These are phyloP conservation scores for Melanogrammus aeglefinus DNA, from an alignment of 2,797 vertebrate genomes.

Conservation along the genomic window DNA sequence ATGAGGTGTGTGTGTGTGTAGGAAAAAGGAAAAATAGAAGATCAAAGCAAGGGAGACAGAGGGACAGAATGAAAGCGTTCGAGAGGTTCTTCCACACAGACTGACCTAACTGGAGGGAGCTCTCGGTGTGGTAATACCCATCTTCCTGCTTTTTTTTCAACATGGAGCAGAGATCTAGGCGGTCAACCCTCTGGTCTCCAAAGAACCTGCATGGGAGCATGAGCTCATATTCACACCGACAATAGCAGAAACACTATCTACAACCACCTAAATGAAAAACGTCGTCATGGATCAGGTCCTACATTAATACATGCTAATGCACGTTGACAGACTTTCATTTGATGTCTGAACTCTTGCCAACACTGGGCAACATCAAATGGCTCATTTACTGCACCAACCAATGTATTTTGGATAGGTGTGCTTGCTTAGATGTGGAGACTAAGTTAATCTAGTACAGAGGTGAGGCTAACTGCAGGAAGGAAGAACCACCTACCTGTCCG, in stretches of 20 bases:
- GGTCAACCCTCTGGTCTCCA: slow-evolving; percentile 82
- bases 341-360: not conserved
- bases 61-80: not conserved
- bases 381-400: not conserved
- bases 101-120: slow-evolving; percentile 63
- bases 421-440: too few species aligned
- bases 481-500: slow-evolving; percentile 52
- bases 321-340: not conserved
- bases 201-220: slow-evolving; percentile 67
- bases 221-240: not conserved
- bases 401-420: too few species aligned
- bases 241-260: not conserved
- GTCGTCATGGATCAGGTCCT: too few species aligned
- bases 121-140: slow-evolving; percentile 70
- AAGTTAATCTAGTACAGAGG: too few species aligned
- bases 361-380: not conserved
- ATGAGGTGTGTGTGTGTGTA: not conserved
- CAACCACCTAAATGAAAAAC: not conserved
- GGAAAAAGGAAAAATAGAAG: not conserved
- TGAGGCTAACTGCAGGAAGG: not conserved
- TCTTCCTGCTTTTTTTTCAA: slow-evolving; percentile 83
- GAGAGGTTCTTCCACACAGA: not conserved
- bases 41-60: not conserved
- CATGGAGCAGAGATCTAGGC: slow-evolving; percentile 96
- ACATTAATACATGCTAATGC: too few species aligned